Evolutionary conservation across 2,113 vertebrate genomes (phyloP), one percentile per base, ranked within the genome.

Genomic region (Podocnemis expansa): DNA sequence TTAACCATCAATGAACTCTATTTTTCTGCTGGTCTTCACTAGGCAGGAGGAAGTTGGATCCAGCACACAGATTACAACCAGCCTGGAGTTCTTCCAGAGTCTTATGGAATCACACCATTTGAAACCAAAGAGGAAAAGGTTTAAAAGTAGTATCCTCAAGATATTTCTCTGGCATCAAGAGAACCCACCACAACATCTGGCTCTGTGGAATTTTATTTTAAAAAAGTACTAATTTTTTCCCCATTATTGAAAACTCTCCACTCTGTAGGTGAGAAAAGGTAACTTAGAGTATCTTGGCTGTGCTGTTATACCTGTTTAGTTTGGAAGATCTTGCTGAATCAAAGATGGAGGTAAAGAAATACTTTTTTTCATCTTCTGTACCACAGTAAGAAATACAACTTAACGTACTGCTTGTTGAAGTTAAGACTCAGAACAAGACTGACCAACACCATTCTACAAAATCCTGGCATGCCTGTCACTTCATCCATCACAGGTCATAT

Each of bases 401-500:
- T 94, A 38, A 41, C 38, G 0, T 45, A 80, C 14, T 10, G 63
- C 55, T 83, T 2, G 0, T 3, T 85, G 76, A 93, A 96, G 63
- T 63, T 88, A 90, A 52, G 92, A 60, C 60, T 87, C 89, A 43
- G 12, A 85, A 84, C 13, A 91, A 87, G 76, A 82, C 27, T 90
- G 88, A 82, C 56, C 89, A 84, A 25, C 81, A 75, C 43, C 52
- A 84, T 84, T 95, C 76, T 80, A 31, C 47, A 92, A 70, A 91
- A 52, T 90, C 10, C 34, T 92, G 91, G 82, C 93, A 49, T 49
- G 91, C 58, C 91, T 93, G 91, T 93, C 91, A 95, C 92, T 95
- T 96, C 92, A 97, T 97, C 88, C 75, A 96, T 96, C 96, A 97
- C 78, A 90, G 86, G 88, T 87, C 89, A 97, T 93, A 95, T 97